Conservation (phyloP, 2,797 vertebrate genomes). For the Pangasius macronema region DNA sequence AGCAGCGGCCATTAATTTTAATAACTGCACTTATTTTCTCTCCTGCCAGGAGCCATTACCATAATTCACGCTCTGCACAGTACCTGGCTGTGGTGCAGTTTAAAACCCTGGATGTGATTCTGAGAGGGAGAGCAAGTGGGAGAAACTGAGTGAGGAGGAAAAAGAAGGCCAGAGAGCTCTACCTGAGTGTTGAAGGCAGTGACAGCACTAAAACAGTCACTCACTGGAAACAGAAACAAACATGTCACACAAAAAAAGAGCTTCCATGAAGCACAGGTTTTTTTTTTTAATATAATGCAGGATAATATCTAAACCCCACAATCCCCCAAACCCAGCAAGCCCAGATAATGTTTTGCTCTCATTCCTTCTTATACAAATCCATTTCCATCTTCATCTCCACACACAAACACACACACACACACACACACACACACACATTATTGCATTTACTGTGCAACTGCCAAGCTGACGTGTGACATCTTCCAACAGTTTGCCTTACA, state of each 20-base stretch:
- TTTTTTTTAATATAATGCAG: slow-evolving; percentile 10
- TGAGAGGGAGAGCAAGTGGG: slow-evolving; percentile 18
- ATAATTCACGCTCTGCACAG: slow-evolving; percentile 63
- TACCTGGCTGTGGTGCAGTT: slow-evolving; percentile 64
- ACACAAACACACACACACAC: slow-evolving; percentile 13
- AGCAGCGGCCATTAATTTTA: slow-evolving; percentile 69
- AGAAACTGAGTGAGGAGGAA: slow-evolving; percentile 24
- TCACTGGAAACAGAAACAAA: slow-evolving; percentile 15
- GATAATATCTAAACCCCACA: slow-evolving; percentile 4
- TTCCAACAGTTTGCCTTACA: slow-evolving; percentile 33
- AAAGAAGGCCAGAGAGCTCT: slow-evolving; percentile 3
- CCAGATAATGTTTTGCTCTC: slow-evolving; percentile 35
- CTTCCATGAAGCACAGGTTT: slow-evolving; percentile 28
- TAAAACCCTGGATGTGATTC: slow-evolving; percentile 55
- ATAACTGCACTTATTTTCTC: slow-evolving; percentile 71
- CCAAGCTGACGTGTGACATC: slow-evolving; percentile 14
- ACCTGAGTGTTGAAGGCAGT: slow-evolving; percentile 11
- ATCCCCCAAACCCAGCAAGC: slow-evolving; percentile 31
- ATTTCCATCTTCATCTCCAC: slow-evolving; percentile 6
- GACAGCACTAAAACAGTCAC: slow-evolving; percentile 23
- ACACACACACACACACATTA: neutral
- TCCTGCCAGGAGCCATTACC: slow-evolving; percentile 67
- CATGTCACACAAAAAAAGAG: slow-evolving; percentile 1
- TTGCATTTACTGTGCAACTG: neutral
- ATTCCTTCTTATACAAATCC: slow-evolving; percentile 32